Evolutionary conservation across 2,113 vertebrate species (phyloP).

Genomic region (Leptodactylus fuscus): DNA sequence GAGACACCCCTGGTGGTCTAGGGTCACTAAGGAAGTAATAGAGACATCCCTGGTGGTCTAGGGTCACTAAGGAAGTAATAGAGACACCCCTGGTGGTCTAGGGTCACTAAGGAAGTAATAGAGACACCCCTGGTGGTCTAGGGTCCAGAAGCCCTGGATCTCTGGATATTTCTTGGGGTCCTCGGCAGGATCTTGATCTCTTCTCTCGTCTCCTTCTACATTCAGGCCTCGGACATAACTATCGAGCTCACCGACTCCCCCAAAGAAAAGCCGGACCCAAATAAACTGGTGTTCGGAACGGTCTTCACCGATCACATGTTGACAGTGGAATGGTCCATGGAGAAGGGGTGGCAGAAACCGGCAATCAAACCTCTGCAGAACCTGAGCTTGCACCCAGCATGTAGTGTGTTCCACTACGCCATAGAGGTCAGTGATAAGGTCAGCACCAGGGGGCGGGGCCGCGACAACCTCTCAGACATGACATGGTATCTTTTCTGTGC

Average conservation of each 20-base stretch:
- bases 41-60: neutral
- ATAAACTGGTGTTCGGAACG: slow-evolving; percentile 78
- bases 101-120: neutral
- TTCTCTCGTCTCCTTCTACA: neutral
- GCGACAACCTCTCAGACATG: neutral
- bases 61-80: neutral
- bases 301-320: slow-evolving; percentile 94
- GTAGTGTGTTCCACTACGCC: slow-evolving; percentile 80
- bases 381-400: slow-evolving; percentile 83
- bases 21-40: neutral
- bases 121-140: neutral
- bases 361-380: slow-evolving; percentile 82
- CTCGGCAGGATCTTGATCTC: neutral
- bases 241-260: slow-evolving; percentile 70
- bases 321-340: slow-evolving; percentile 81
- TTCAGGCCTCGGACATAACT: slow-evolving; percentile 80
- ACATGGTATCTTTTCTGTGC: neutral
- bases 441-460: neutral
- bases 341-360: slow-evolving; percentile 84
- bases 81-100: neutral
- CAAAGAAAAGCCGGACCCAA: slow-evolving; percentile 80
- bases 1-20: neutral
- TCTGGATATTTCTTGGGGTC: neutral
- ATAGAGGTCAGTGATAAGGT: slow-evolving; percentile 75
- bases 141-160: neutral